Base-by-base conservation (phyloP, 1,140 invertebrate species). In the Caenorhabditis remanei region DNA sequence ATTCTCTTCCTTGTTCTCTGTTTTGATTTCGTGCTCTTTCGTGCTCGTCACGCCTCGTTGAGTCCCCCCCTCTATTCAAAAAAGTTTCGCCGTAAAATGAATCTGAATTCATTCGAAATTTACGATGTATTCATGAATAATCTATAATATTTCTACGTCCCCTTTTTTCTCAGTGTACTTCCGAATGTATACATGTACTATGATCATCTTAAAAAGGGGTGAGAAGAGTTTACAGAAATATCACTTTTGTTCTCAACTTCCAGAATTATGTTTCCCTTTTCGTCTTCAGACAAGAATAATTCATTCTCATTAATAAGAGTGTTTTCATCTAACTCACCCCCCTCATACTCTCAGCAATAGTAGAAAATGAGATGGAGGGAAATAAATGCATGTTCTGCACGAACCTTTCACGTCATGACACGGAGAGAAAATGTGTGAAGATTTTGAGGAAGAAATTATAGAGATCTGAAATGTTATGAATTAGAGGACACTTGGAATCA, bases 291-390 rank as follows among this genome's bases (percentile, higher is more conserved):
- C 8, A 24, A 32, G 71, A 79, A 79, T 79, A 21, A 79, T 79
- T 79, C 71, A 79, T 79, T 79, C 21, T 79, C 46, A 79, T 79
- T 79, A 79, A 79, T 53, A 79, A 79, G 71, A 79, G 71, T 79
- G 71, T 79, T 79, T 79, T 79, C 46, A 19, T 32, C 24, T 6
- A 11, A 46, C 41, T 71, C 65, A 71, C 19, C 19, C 43, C 43
- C 43, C 41, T 9, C 8, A 7, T 32, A 32, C 24, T 58, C 55
- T 58, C 46, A 53, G 46, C 71, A 79, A 79, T 50, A 46, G n/a
- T 50, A 53, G 24, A 79, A 24, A 48, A 46, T 11, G 24, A 32
- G 32, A 32, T 32, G 40, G 21, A 46, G 4, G 4, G 14, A 71
- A 43, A 71, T 46, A 71, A 71, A 71, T 79, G 71, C 8, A 13